Conservation (phyloP, 2,797 vertebrate species). For the Glyptemys insculpta region DNA sequence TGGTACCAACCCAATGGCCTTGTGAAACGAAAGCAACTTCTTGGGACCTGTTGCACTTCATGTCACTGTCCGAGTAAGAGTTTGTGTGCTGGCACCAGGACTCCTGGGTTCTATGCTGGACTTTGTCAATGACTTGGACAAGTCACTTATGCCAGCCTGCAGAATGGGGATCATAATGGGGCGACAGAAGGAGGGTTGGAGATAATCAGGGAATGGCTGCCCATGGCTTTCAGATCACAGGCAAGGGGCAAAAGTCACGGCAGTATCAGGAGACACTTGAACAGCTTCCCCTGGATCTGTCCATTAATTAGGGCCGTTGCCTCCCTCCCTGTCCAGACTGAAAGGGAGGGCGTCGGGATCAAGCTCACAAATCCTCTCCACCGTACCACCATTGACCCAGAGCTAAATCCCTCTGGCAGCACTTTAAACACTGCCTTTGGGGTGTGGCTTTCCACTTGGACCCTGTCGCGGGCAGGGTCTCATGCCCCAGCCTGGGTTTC, state of each 20-base stretch:
- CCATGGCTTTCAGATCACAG: neutral
- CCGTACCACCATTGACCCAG: too few relatives aligned
- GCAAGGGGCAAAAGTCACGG: neutral
- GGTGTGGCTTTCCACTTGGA: neutral
- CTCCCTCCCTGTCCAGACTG: neutral
- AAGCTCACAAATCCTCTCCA: neutral
- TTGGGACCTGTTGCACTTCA: neutral
- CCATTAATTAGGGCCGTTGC: neutral
- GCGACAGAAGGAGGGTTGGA: neutral
- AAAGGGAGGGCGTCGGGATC: neutral
- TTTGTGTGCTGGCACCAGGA: neutral
- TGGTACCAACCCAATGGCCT: neutral
- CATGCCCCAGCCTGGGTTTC: neutral
- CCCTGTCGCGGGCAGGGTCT: neutral
- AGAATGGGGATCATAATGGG: neutral
- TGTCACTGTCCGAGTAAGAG: neutral
- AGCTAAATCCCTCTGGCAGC: neutral
- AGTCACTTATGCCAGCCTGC: neutral
- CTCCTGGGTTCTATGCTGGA: neutral
- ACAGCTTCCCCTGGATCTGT: neutral
- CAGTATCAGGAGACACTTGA: neutral
- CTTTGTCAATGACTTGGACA: neutral
- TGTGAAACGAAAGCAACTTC: neutral
- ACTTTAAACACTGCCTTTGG: neutral
- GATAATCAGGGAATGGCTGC: neutral